Percentiles rank a stretch among this genome's conserved stretches.
These are phyloP conservation scores for Xiphorhynchus erythropygius DNA, from an alignment of 2,797 vertebrate genomes.

Conservation along the genomic window DNA sequence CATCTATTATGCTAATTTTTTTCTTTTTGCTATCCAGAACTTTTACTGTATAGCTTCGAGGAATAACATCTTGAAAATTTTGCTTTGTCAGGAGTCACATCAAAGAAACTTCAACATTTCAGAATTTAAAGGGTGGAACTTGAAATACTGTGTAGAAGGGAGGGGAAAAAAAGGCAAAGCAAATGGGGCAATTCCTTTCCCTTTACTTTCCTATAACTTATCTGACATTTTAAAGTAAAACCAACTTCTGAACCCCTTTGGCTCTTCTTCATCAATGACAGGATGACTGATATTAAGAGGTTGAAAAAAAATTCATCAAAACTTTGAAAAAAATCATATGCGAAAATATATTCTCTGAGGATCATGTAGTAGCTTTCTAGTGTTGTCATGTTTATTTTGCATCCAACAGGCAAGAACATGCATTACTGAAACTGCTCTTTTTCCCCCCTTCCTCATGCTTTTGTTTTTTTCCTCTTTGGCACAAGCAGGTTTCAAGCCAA, in stretches of 20 bases:
- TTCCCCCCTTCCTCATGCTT: neutral
- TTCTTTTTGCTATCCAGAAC: neutral
- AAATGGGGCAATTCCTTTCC: neutral
- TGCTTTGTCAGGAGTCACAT: neutral
- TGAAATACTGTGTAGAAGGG: neutral
- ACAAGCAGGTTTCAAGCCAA: constrained; percentile 81
- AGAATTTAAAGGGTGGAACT: neutral
- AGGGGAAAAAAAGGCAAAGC: neutral
- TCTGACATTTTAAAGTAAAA: neutral
- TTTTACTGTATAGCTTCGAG: neutral
- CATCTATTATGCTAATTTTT: neutral
- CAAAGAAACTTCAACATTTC: neutral
- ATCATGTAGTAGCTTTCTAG: neutral
- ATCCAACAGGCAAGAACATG: neutral
- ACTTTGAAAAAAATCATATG: neutral
- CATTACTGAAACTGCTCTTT: neutral
- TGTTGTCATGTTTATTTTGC: neutral
- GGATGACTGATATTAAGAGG: neutral
- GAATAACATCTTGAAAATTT: neutral
- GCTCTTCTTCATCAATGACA: neutral
- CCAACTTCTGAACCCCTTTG: neutral
- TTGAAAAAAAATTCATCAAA: neutral
- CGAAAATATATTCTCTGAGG: neutral
- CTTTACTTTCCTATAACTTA: neutral
- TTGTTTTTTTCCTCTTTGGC: neutral